Base-by-base conservation (phyloP, 30 jellyfish, hydroid and myxozoan species). In the Hydractinia echinata region DNA sequence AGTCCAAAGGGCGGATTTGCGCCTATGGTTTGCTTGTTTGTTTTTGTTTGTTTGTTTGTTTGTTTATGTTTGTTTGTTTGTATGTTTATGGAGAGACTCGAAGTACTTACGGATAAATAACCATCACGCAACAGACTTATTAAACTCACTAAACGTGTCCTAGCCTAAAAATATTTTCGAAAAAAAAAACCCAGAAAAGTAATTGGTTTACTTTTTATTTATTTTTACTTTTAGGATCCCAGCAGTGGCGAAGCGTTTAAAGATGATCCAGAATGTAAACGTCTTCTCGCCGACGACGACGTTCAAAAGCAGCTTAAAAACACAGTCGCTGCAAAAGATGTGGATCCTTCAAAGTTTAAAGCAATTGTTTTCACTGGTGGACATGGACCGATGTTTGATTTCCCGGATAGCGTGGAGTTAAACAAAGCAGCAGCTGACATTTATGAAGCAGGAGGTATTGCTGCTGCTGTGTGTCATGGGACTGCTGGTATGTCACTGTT, bases 381-480 rank as follows among this genome's bases (percentile, higher is more conserved):
- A 0, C 94, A 84, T 67, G 94, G 91, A 18, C 94, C 94, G 61
- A 84, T 84, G 94, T 84, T 49, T 52, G 94, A 84, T 76, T 49
- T 76, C 4, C 89, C 94, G 14, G 94, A 84, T 54, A 64, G 56
- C 39, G 90, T 60, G 51, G 21, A 30, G 10, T 54, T 72, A 6
- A 61, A 84, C 8, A n/a, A 7, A 3, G 67, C 69, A 7, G 66
- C 85, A 8, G 86, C 94, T 8, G 21, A 76, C 53, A 55, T 84
- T 53, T 84, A 84, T 77, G 94, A 84, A 50, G 13, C 20, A 15
- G 73, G 73, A 5, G 94, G 94, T 11, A 76, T 84, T 53, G 89
- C 53, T 15, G 60, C 86, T 61, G 94, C 89, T 54, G 94, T 84
- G 60, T 84, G 94, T 61, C 94, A 84, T 77, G 94, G 94, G 51